These are phyloP conservation scores for Melanostoma mellinum DNA, from an alignment of 2,888 invertebrate genomes.

Conservation along the genomic window DNA sequence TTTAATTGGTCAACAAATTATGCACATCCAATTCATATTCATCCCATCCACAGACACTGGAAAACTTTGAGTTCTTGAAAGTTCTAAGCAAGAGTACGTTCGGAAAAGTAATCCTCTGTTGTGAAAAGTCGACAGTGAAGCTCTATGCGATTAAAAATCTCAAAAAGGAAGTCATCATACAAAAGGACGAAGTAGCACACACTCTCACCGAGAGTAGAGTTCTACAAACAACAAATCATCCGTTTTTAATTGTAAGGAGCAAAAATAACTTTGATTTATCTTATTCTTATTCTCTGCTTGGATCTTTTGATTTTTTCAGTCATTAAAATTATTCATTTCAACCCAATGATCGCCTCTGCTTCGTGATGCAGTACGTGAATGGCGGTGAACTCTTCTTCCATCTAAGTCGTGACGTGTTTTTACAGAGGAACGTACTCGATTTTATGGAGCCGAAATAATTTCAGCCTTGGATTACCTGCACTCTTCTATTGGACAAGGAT, in stretches of 20 bases:
- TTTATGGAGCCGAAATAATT: conserved; percentile 99
- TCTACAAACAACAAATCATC: conserved; percentile 97
- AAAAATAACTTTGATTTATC: conserved; percentile 9
- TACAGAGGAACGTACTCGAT: conserved; percentile 96
- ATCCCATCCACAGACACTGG: conserved; percentile 87
- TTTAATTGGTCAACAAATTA: too few relatives aligned
- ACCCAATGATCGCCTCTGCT: conserved; percentile 98
- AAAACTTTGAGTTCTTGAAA: conserved; percentile 99
- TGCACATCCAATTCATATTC: background rate
- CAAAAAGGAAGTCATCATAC: conserved; percentile 98
- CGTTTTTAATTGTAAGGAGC: conserved; percentile 95
- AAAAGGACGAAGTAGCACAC: conserved; percentile 99
- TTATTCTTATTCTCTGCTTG: background rate
- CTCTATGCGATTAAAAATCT: conserved; percentile 99
- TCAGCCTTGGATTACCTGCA: conserved; percentile 96
- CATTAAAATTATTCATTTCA: conserved; percentile 99
- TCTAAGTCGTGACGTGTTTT: conserved; percentile 95
- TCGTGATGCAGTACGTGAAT: conserved; percentile 99
- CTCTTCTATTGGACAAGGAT: conserved; percentile 97
- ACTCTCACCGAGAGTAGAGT: conserved; percentile 99
- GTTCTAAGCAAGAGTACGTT: conserved; percentile 99
- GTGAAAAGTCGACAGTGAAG: conserved; percentile 96
- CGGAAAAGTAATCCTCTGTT: conserved; percentile 98
- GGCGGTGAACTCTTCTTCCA: conserved; percentile 99
- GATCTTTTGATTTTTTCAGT: conserved; percentile 83